phyloP scores from a whole-genome alignment of 2,113 vertebrate genomes.

The Ellobius talpinus region DNA sequence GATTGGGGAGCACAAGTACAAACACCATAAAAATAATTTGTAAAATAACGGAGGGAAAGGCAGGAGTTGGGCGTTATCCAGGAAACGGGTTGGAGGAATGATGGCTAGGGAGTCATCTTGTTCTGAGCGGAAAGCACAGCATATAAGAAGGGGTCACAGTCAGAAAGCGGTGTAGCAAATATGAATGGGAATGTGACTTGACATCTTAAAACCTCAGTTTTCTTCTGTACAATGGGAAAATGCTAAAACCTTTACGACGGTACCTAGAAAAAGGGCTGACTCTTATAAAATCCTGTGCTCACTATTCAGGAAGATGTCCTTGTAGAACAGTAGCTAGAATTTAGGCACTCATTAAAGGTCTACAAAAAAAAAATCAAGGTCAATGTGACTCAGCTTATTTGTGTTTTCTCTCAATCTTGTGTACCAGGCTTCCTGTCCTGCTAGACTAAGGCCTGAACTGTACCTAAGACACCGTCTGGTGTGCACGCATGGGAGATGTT shows the following conservation, averaged over 20 bases:
- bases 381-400: background rate
- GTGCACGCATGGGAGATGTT: background rate
- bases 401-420: background rate
- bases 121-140: background rate
- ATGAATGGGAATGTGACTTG: background rate
- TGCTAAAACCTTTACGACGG: background rate
- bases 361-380: background rate
- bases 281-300: background rate
- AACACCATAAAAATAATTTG: background rate
- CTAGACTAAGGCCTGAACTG: background rate
- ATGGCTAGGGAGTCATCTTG: background rate
- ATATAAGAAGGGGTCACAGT: background rate
- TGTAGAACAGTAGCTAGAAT: background rate
- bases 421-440: background rate
- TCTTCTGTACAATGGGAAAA: constrained; percentile 23
- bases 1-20: background rate
- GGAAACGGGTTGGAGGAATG: background rate
- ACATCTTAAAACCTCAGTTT: background rate
- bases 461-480: background rate
- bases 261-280: background rate
- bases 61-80: background rate
- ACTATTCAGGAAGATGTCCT: background rate
- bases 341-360: background rate
- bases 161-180: background rate
- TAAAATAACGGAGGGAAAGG: background rate